Conservation (phyloP, 2,113 vertebrate genomes). For the Gymnobelideus leadbeateri region DNA sequence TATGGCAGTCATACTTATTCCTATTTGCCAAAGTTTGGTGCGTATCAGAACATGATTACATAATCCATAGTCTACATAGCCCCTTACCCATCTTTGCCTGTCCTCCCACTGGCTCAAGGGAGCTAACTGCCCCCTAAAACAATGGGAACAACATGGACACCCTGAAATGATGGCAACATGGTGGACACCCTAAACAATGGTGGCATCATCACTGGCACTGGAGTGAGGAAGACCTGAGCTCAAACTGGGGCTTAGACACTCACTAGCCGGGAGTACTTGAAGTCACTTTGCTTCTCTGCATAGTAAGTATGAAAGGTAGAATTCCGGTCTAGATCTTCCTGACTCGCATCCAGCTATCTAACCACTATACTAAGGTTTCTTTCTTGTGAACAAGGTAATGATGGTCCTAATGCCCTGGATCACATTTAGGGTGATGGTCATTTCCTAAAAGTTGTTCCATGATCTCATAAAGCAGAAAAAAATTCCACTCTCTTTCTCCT, state of each 20-base stretch:
- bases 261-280: neutral
- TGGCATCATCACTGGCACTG: neutral
- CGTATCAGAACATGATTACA: neutral
- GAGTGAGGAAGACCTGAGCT: neutral
- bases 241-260: neutral
- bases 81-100: neutral
- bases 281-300: neutral
- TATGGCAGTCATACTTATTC: neutral
- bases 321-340: neutral
- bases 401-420: neutral
- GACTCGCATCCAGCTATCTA: neutral
- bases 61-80: neutral
- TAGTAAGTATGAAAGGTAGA: neutral
- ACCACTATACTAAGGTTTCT: neutral
- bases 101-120: neutral
- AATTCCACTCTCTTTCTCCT: neutral
- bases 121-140: neutral
- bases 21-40: slow-evolving; percentile 35
- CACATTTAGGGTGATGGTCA: neutral
- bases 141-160: neutral
- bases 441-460: neutral
- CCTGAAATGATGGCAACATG: neutral
- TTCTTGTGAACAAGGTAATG: neutral
- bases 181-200: neutral
- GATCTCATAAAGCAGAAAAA: neutral